A percentile compares a stretch with the other conserved stretches of the same genome.
Conservation (phyloP, 2,888 invertebrate species). For the Xiphydria camelus region DNA sequence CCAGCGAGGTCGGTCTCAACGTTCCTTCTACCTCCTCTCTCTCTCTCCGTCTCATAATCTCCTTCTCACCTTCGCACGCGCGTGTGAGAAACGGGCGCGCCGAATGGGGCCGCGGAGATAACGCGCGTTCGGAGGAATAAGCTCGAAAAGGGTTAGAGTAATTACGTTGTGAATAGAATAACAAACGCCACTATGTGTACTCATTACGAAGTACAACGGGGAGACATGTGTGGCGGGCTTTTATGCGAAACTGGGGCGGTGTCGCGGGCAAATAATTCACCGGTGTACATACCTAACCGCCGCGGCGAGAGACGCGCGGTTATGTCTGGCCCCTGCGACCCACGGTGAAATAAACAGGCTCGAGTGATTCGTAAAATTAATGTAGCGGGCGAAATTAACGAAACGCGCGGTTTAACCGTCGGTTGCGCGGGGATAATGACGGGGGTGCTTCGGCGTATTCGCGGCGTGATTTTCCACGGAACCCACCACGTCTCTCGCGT, state of each 20-base stretch:
- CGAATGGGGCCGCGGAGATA: not conserved
- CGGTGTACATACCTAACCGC: no score
- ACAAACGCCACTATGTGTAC: not conserved
- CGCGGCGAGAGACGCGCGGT: not conserved
- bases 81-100: no score
- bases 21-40: no score
- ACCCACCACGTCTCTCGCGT: no score
- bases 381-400: not conserved
- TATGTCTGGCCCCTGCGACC: not conserved
- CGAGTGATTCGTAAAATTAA: not conserved
- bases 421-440: no score
- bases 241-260: not conserved
- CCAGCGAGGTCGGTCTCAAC: no score
- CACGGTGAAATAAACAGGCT: not conserved
- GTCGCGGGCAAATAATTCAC: not conserved
- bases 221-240: not conserved
- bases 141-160: not conserved
- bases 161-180: not conserved
- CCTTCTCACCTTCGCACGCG: no score
- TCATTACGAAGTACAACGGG: not conserved
- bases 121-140: not conserved
- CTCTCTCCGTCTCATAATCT: no score
- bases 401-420: no score
- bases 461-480: no score
- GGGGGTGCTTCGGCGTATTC: no score